Evolutionary conservation across 2,888 invertebrate genomes (phyloP).

Genomic region (Proisotoma minuta): DNA sequence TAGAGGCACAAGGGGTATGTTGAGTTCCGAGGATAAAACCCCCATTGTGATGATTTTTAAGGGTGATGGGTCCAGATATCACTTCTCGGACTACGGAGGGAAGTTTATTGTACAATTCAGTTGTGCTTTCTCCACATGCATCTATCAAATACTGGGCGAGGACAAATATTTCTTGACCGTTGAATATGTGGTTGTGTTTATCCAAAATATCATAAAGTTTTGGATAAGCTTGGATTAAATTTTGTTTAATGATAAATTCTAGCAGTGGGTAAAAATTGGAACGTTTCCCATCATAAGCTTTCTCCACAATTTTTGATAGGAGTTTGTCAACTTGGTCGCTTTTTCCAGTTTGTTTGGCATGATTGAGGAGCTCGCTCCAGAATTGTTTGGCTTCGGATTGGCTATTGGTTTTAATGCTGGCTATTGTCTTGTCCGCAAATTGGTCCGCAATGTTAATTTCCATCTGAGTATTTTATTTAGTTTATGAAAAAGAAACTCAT

Average conservation of each 20-base stretch:
- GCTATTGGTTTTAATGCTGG: conserved; percentile 12
- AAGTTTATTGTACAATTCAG: conserved; percentile 15
- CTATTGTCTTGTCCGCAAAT: conserved; percentile 28
- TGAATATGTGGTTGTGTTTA: conserved; percentile 12
- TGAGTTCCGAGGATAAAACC: conserved; percentile 23
- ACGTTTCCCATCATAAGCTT: conserved; percentile 19
- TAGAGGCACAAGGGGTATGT: conserved; percentile 8
- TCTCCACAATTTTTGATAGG: conserved; percentile 8
- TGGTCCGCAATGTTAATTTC: conserved; percentile 26
- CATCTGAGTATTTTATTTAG: conserved; percentile 6
- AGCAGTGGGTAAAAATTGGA: conserved; percentile 29
- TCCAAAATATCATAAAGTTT: conserved; percentile 22
- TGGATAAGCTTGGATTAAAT: conserved; percentile 22
- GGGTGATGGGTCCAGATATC: conserved; percentile 22
- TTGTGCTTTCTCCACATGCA: conserved; percentile 19
- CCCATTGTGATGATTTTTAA: conserved; percentile 21
- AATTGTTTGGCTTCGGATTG: conserved; percentile 21
- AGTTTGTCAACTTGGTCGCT: not conserved
- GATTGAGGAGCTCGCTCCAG: conserved; percentile 20
- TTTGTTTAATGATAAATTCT: conserved; percentile 23
- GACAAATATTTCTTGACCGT: conserved; percentile 32
- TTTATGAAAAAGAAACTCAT: not conserved
- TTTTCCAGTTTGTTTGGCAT: conserved; percentile 11
- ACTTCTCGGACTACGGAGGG: conserved; percentile 22
- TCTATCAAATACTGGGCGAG: conserved; percentile 16